These are phyloP conservation scores for Diadema setosum DNA, from an alignment of 35 echinoderm and acorn worm species.

Conservation along the genomic window DNA sequence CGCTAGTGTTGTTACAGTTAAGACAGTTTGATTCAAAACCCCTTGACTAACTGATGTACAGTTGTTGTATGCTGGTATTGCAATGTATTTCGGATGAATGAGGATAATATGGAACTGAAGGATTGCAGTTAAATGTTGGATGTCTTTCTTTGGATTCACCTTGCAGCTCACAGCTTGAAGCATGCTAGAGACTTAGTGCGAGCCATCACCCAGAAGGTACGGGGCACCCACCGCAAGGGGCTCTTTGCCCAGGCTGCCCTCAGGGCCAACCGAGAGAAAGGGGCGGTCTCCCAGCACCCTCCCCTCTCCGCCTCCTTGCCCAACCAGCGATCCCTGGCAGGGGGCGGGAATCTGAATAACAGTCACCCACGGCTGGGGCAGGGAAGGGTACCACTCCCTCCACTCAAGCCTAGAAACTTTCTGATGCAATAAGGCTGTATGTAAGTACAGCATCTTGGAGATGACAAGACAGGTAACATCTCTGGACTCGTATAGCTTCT, in stretches of 20 bases:
- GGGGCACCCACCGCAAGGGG: constrained; percentile 44
- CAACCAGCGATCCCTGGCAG: background rate
- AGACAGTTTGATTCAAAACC: too few relatives aligned
- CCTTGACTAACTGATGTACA: too few relatives aligned
- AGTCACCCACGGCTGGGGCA: background rate
- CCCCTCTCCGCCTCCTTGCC: constrained; percentile 7
- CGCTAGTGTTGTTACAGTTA: too few relatives aligned
- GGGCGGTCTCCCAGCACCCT: background rate
- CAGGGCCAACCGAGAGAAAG: background rate
- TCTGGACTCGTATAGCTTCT: too few relatives aligned
- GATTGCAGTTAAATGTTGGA: too few relatives aligned
- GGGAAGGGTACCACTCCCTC: constrained; percentile 30
- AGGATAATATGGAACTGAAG: too few relatives aligned
- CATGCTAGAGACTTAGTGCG: constrained; percentile 91
- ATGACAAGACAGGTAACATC: too few relatives aligned
- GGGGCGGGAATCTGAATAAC: background rate
- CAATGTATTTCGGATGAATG: too few relatives aligned
- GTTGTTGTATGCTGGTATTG: too few relatives aligned
- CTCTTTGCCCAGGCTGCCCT: constrained; percentile 57
- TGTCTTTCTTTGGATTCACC: background rate
- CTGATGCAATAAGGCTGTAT: constrained; percentile 27
- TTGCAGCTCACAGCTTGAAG: constrained; percentile 90
- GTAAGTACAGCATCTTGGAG: background rate
- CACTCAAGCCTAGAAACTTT: constrained; percentile 40
- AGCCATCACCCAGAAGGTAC: constrained; percentile 94